A percentile compares a stretch with the other conserved stretches of the same genome.
These are phyloP conservation scores for Atethmia centrago DNA, from an alignment of 2,888 invertebrate genomes.

Conservation along the genomic window DNA sequence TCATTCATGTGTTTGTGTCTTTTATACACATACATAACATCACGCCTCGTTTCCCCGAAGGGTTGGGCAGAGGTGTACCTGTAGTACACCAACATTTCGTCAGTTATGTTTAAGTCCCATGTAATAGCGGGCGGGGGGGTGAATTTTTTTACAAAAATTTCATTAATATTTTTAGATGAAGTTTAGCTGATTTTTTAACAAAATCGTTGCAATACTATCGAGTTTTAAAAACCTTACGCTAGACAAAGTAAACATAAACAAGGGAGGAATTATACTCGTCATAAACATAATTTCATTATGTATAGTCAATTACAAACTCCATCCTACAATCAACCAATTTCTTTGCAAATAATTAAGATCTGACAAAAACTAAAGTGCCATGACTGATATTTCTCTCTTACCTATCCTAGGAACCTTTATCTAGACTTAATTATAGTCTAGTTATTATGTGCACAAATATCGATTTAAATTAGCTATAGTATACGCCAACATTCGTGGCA, in stretches of 20 bases:
- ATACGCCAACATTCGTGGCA: slow-evolving; percentile 23
- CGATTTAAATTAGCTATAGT: slow-evolving; percentile 46
- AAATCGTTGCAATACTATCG: neutral
- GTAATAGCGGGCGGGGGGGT: too few relatives aligned
- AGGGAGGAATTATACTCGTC: slow-evolving; percentile 23
- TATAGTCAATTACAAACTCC: slow-evolving; percentile 72
- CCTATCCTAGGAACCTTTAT: slow-evolving; percentile 26
- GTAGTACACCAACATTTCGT: too few relatives aligned
- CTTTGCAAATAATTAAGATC: slow-evolving; percentile 51
- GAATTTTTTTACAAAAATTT: too few relatives aligned
- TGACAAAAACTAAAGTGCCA: slow-evolving; percentile 61
- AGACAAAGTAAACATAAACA: slow-evolving; percentile 10
- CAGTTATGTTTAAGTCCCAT: too few relatives aligned
- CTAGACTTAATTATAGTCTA: slow-evolving; percentile 23
- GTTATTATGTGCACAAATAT: slow-evolving; percentile 49
- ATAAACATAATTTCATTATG: slow-evolving; percentile 25
- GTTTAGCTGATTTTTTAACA: neutral
- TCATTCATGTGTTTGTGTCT: neutral
- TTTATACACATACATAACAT: too few relatives aligned
- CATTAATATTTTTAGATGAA: neutral
- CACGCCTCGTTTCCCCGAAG: too few relatives aligned
- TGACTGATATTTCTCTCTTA: slow-evolving; percentile 63
- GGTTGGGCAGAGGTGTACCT: too few relatives aligned
- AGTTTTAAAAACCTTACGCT: neutral
- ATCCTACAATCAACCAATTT: slow-evolving; percentile 55